Base-by-base conservation (phyloP, 2,113 vertebrate genomes). In the Callionymus lyra region DNA sequence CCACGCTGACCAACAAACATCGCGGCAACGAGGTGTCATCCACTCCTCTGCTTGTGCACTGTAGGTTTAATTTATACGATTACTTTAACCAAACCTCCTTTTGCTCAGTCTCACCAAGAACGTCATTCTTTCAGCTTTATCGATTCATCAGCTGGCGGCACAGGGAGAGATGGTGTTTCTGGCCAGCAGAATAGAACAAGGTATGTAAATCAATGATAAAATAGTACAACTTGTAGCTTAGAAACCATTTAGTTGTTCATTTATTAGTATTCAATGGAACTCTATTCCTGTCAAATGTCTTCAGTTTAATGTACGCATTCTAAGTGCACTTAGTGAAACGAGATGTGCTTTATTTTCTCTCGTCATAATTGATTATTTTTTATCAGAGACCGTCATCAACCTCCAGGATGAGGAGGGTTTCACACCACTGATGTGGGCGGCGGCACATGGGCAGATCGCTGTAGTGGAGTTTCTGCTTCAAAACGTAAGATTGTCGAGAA, bases 351-450 rank as follows among this genome's bases (percentile, higher is more conserved):
- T n/a, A n/a, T n/a, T n/a, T n/a, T n/a, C n/a, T n/a, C n/a, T 65
- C 1, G 1, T 41, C 1, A 1, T 27, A 27, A 27, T 27, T 27
- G 11, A 19, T 42, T 16, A 2, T 33, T 16, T 17, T 18, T 53
- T 31, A 44, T 82, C 72, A 98, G 95, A 97, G 79, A 90, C 89
- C 48, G 86, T 94, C 55, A 94, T 99, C 70, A 97, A 98, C 77
- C 87, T 90, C 54, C 92, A 91, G 69, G 94, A 99, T 50, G 95
- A 99, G 82, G 94, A 97, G 82, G 95, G 95, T 61, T 97, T 99
- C 73, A 99, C 95, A 0, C 94, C 94, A 9, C 76, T 99, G 47
- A 96, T 99, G 93, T 98, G 95, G 94, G 95, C 95, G 3, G 95
- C 95, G 57, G 95, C 95, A 65, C 95, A 98, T 21, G 95, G 95